These are phyloP conservation scores for Thamnophis elegans DNA, from an alignment of 2,797 vertebrate genomes.

Conservation along the genomic window DNA sequence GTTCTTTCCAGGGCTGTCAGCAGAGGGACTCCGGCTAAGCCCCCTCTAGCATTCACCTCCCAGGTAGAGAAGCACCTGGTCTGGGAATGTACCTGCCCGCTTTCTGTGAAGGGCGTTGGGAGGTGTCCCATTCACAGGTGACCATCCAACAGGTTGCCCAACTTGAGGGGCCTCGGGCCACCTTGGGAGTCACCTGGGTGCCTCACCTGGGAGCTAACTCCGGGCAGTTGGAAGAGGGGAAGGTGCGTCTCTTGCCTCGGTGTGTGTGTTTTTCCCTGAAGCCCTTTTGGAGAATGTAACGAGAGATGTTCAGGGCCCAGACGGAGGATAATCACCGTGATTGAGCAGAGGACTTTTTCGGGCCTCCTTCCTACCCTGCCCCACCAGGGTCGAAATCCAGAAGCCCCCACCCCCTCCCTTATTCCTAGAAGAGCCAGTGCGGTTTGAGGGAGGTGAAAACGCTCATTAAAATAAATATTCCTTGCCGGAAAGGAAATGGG, in stretches of 20 bases:
- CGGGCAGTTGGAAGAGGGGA: background rate
- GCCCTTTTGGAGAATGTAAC: slow-evolving; percentile 74
- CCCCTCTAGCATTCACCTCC: background rate
- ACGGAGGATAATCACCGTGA: slow-evolving; percentile 66
- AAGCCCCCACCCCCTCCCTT: background rate
- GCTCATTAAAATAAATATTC: background rate
- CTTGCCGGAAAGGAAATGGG: background rate
- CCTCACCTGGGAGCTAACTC: background rate
- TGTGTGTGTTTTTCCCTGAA: slow-evolving; percentile 54
- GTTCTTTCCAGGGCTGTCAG: background rate
- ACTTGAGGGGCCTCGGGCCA: background rate
- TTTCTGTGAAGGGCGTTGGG: background rate
- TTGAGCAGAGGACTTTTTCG: background rate
- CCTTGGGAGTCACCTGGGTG: background rate
- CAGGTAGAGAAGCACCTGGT: background rate
- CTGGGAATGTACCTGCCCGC: background rate
- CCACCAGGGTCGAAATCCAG: background rate
- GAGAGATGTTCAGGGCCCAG: slow-evolving; percentile 70
- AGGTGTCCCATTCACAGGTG: background rate
- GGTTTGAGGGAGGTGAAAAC: background rate
- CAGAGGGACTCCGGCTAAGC: background rate
- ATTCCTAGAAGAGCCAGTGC: background rate
- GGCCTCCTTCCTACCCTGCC: background rate
- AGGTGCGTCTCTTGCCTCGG: background rate
- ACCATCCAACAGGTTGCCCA: background rate